Evolutionary conservation across 2,797 vertebrate genomes (phyloP), one percentile per base, ranked within the genome.

Genomic region (Lerista edwardsae): DNA sequence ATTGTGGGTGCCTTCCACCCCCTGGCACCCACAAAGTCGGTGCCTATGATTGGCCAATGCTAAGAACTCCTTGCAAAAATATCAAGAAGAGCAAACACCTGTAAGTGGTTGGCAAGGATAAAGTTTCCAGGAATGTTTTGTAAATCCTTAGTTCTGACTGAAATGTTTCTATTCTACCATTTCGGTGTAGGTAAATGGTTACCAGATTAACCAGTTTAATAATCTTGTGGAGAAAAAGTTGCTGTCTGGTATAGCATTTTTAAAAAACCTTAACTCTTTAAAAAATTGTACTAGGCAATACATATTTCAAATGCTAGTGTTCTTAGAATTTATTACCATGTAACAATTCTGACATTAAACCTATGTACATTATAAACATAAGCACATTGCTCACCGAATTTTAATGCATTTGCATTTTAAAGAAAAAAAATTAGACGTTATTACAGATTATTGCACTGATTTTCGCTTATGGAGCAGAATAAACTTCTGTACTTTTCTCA

Each of bases 201-300:
- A 4, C 47, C 25, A 36, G 3, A 19, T 36, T 23, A 62, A 44
- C 59, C 44, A n/a, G 15, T 83, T 29, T 29, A 34, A 51, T 74
- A 74, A 65, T 34, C 4, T 34, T 82, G n/a, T 51, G 44, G 17
- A 12, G 17, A 39, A 64, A 64, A 72, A 61, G 25, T 31, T 47
- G 21, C 12, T 64, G 14, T 10, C 15, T 19, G 31, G 11, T 62
- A 47, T 3, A 44, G 0, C 51, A 0, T 64, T 47, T 84, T 64
- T 27, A 73, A 74, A 75, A 85, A 55, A 75, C 62, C 19, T 0
- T 0, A 17, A 68, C 27, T 21, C 0, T 0, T 62, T n/a, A n/a
- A n/a, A n/a, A 6, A 0, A 78, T 21, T 31, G 23, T 0, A 0
- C 23, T 36, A 36, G 15, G 12, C 10, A 51, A 44, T 31, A 41